Percentiles rank a stretch among this genome's conserved stretches.
Conservation (phyloP, 2,113 vertebrate genomes). For the Monopterus albus region DNA sequence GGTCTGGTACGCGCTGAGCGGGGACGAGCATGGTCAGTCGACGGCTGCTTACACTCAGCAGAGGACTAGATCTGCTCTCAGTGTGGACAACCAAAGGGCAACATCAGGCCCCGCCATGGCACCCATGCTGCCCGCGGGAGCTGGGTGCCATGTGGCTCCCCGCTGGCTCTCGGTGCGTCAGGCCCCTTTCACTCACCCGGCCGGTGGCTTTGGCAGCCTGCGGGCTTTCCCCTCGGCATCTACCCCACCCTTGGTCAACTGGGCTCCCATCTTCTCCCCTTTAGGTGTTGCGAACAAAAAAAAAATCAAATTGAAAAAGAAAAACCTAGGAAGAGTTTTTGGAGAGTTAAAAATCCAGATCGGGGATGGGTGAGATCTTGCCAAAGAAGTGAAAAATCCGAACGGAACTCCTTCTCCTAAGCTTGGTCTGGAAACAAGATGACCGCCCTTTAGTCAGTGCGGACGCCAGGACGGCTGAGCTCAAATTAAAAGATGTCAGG, state of each 20-base stretch:
- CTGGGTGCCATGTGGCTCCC: constrained; percentile 71
- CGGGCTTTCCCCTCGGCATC: constrained; percentile 81
- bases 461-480: constrained; percentile 66
- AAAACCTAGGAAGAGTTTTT: constrained; percentile 57
- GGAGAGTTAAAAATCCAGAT: constrained; percentile 72
- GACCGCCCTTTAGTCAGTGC: constrained; percentile 28
- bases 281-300: constrained; percentile 54
- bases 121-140: constrained; percentile 63
- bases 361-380: constrained; percentile 27
- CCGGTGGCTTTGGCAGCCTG: constrained; percentile 88
- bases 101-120: neutral
- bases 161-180: neutral
- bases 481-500: constrained; percentile 72
- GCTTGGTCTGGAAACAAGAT: constrained; percentile 20
- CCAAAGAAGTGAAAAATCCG: constrained; percentile 60
- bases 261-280: constrained; percentile 85
- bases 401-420: constrained; percentile 39
- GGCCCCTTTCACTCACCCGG: constrained; percentile 83
- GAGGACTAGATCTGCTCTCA: neutral
- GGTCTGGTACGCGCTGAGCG: constrained; percentile 34
- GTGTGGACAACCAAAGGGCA: neutral
- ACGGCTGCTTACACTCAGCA: neutral
- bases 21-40: constrained; percentile 26
- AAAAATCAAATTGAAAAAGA: constrained; percentile 61
- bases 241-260: constrained; percentile 89